A percentile compares a stretch with the other conserved stretches of the same genome.
Conservation (phyloP, 2,888 invertebrate species). For the Nudaria mundana region DNA sequence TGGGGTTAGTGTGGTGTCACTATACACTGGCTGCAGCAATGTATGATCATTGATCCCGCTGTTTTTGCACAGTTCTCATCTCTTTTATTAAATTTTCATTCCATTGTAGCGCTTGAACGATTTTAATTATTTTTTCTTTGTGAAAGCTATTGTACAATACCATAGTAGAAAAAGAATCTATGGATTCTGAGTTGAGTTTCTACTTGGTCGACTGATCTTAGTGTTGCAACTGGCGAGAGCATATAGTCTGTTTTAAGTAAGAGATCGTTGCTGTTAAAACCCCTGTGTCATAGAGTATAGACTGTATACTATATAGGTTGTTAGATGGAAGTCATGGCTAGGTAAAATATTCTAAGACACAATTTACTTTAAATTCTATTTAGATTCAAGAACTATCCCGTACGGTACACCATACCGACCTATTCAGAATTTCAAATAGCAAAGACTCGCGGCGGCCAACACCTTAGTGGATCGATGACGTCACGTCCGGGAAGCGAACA, state of each 20-base stretch:
- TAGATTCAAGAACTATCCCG: conserved; percentile 14
- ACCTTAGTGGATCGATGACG: conserved; percentile 37
- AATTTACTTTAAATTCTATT: background rate
- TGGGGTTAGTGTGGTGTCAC: conserved; percentile 12
- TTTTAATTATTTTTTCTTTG: conserved; percentile 14
- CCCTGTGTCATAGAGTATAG: no score
- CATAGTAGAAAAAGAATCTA: no score
- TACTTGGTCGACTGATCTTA: no score
- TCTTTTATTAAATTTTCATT: conserved; percentile 31
- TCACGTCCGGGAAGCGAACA: conserved; percentile 41
- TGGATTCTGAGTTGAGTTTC: no score
- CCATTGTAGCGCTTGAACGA: conserved; percentile 18
- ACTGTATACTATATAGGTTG: background rate
- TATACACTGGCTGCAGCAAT: conserved; percentile 17
- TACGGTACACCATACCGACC: no score
- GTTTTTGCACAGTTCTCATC: conserved; percentile 9
- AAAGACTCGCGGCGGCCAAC: conserved; percentile 16
- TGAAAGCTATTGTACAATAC: background rate
- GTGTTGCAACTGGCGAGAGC: no score
- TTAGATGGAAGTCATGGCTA: background rate
- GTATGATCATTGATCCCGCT: conserved; percentile 16
- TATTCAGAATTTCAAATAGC: conserved; percentile 21
- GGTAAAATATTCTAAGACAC: background rate
- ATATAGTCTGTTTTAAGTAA: no score
- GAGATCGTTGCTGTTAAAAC: no score